Conservation (phyloP, 2,113 vertebrate species). For the Perccottus glenii region DNA sequence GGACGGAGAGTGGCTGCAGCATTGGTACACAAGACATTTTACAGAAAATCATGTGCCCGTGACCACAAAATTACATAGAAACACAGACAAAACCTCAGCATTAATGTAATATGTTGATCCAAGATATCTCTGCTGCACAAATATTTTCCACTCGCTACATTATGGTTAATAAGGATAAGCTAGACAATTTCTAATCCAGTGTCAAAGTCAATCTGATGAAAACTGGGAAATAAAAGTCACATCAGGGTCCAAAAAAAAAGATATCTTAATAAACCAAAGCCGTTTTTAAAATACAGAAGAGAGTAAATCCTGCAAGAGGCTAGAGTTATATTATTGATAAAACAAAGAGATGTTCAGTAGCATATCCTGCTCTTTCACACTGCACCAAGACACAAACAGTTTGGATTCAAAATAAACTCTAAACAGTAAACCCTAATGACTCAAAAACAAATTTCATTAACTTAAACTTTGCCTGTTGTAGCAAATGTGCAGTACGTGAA, state of each 20-base stretch:
- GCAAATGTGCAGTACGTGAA: too few relatives aligned
- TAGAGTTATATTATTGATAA: too few relatives aligned
- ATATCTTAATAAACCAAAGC: too few relatives aligned
- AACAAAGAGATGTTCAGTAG: too few relatives aligned
- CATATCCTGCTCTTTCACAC: too few relatives aligned
- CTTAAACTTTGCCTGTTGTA: too few relatives aligned
- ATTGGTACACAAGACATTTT: slow-evolving; percentile 22
- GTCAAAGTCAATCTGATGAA: background rate
- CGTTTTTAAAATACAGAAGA: too few relatives aligned
- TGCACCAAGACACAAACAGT: too few relatives aligned
- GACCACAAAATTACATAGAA: slow-evolving; percentile 28
- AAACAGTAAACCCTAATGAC: too few relatives aligned
- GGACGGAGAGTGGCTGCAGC: background rate
- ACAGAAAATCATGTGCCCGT: slow-evolving; percentile 22
- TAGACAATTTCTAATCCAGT: background rate
- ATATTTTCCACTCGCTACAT: slow-evolving; percentile 9
- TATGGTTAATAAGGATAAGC: slow-evolving; percentile 5
- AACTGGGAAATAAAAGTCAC: background rate
- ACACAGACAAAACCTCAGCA: slow-evolving; percentile 32
- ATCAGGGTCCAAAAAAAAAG: background rate
- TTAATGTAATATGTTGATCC: slow-evolving; percentile 24
- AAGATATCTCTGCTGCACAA: slow-evolving; percentile 13
- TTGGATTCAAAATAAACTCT: too few relatives aligned
- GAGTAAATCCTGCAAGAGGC: too few relatives aligned
- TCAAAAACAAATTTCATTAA: too few relatives aligned